Conservation (phyloP, 2,113 vertebrate species). For the Mionectes macconnelli region DNA sequence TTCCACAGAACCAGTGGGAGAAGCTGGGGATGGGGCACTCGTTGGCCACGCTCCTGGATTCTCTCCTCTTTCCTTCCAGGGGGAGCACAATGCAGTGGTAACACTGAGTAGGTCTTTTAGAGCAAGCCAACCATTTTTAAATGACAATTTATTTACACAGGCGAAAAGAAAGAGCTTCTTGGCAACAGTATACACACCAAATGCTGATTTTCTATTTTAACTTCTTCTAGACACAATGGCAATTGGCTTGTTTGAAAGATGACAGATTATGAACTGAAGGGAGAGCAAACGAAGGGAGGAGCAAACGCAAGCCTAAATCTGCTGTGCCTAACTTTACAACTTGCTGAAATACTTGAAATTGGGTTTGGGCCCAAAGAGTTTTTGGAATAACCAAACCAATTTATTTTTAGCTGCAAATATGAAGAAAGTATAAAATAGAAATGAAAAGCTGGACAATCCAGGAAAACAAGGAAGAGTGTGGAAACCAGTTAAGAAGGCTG, state of each 20-base stretch:
- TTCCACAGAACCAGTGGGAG: neutral
- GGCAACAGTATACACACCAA: neutral
- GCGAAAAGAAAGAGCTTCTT: neutral
- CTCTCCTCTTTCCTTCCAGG: neutral
- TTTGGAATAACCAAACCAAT: neutral
- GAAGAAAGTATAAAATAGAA: neutral
- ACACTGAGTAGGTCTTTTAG: neutral
- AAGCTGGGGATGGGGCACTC: neutral
- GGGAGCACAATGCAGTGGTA: neutral
- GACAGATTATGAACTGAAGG: neutral
- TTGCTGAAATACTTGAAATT: neutral
- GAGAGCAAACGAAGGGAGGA: neutral
- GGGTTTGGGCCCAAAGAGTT: neutral
- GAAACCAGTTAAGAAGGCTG: neutral
- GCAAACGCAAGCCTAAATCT: neutral
- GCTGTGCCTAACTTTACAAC: neutral
- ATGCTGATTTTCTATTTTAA: conserved; percentile 59
- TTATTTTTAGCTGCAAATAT: neutral
- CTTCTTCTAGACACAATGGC: neutral
- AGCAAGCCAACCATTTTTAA: neutral
- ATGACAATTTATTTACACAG: conserved; percentile 23
- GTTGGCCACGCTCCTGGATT: neutral
- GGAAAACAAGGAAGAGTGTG: neutral
- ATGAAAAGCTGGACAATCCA: neutral
- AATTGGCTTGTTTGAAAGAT: conserved; percentile 14